Conservation (phyloP, 1,140 invertebrate genomes). For the Melanaphis sacchari region DNA sequence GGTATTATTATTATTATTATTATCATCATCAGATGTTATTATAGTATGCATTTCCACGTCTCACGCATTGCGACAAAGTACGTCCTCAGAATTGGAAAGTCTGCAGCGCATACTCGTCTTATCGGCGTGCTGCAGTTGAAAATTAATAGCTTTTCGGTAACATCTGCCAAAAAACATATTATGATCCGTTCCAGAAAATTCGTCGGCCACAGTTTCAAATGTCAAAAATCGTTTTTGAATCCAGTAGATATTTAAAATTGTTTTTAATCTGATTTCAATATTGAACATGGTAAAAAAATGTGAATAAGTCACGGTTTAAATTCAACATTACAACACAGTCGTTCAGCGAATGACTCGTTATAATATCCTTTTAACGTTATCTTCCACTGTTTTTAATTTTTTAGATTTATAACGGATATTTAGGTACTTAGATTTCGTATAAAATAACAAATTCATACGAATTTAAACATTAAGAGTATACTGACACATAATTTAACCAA, state of each 20-base stretch:
- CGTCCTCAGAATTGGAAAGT: neutral
- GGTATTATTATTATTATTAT: neutral
- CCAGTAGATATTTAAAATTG: neutral
- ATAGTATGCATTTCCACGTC: neutral
- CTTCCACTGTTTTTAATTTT: neutral
- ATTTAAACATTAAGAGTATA: neutral
- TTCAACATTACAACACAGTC: neutral
- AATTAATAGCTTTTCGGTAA: neutral
- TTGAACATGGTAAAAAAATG: neutral
- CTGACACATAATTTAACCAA: neutral
- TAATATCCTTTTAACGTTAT: neutral
- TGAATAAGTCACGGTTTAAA: neutral
- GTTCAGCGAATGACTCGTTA: neutral
- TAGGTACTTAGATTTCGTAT: neutral
- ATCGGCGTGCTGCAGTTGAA: neutral
- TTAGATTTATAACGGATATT: neutral
- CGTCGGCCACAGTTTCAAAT: neutral
- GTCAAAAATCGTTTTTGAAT: neutral
- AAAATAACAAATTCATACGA: neutral
- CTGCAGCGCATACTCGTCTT: neutral
- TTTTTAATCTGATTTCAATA: neutral
- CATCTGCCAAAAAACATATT: neutral
- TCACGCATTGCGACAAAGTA: neutral
- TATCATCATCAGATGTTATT: neutral
- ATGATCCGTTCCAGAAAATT: neutral